Percentiles rank a stretch among this genome's conserved stretches.
phyloP scores from a whole-genome alignment of 2,888 invertebrate genomes.

The Lasioglossum vierecki region DNA sequence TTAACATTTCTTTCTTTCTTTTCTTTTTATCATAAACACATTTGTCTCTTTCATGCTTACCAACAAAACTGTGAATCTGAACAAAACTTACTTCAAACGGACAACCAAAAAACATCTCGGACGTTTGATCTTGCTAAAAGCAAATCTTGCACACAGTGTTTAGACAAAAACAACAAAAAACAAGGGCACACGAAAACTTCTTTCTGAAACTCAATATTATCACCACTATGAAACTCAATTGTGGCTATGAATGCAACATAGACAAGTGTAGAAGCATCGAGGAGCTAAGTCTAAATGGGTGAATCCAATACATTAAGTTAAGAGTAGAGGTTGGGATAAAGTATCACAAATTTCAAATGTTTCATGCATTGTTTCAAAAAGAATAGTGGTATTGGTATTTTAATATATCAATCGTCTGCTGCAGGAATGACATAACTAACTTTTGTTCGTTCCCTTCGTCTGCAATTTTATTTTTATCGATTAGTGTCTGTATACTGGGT shows the following conservation, averaged over 20 bases:
- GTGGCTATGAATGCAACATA: neutral
- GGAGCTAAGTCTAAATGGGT: neutral
- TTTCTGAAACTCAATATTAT: slow-evolving; percentile 3
- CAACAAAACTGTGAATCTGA: slow-evolving; percentile 8
- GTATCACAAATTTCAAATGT: neutral
- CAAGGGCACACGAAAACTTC: neutral
- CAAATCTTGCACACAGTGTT: slow-evolving; percentile 6
- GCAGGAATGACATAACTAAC: neutral
- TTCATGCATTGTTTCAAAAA: neutral
- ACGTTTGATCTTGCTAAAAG: neutral
- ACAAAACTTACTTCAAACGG: slow-evolving; percentile 4
- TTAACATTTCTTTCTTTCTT: neutral
- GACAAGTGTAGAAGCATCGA: neutral
- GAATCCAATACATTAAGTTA: neutral
- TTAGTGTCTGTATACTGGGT: no score
- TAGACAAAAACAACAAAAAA: slow-evolving; percentile 4
- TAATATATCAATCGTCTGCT: neutral
- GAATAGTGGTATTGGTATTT: neutral
- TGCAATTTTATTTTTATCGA: neutral
- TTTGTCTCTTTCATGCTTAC: slow-evolving; percentile 25
- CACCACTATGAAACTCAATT: neutral
- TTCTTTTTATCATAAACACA: slow-evolving; percentile 54
- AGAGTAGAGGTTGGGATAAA: neutral
- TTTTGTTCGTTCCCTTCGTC: neutral
- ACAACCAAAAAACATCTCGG: neutral